A percentile compares a stretch with the other conserved stretches of the same genome.
These are phyloP conservation scores for Sweltsa coloradensis DNA, from an alignment of 1,140 invertebrate genomes.

Conservation along the genomic window DNA sequence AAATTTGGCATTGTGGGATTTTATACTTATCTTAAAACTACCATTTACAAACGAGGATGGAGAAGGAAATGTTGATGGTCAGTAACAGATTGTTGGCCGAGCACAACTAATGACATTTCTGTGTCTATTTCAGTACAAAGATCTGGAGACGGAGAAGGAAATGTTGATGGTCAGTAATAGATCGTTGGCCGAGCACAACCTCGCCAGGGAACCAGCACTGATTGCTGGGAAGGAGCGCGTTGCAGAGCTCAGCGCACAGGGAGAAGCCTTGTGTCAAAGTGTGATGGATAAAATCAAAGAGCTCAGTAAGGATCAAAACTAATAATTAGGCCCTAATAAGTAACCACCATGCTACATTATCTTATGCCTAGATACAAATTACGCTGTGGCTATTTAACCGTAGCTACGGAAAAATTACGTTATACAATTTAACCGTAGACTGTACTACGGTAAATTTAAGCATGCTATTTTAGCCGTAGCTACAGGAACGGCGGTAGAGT, in stretches of 20 bases:
- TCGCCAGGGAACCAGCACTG: slow-evolving; percentile 69
- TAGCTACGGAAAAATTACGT: no score
- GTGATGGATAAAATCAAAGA: slow-evolving; percentile 41
- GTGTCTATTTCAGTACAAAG: slow-evolving; percentile 52
- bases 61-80: slow-evolving; percentile 74
- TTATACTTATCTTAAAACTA: no score
- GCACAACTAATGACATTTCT: slow-evolving; percentile 60
- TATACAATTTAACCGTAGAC: no score
- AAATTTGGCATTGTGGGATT: slow-evolving; percentile 5
- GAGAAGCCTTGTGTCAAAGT: slow-evolving; percentile 46
- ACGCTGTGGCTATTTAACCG: no score
- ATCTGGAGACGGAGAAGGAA: slow-evolving; percentile 69
- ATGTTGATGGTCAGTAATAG: slow-evolving; percentile 74
- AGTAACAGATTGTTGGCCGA: slow-evolving; percentile 78
- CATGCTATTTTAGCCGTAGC: no score
- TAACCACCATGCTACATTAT: no score
- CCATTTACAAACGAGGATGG: no score
- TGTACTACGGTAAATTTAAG: no score
- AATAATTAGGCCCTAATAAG: no score
- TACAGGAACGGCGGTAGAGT: no score
- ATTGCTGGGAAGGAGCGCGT: slow-evolving; percentile 54
- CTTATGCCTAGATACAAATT: no score
- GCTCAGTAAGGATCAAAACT: slow-evolving; percentile 23
- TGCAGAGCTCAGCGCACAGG: slow-evolving; percentile 51
- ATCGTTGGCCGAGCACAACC: slow-evolving; percentile 74